Base-by-base conservation (phyloP, 2,113 vertebrate species). In the Terrapene triunguis region DNA sequence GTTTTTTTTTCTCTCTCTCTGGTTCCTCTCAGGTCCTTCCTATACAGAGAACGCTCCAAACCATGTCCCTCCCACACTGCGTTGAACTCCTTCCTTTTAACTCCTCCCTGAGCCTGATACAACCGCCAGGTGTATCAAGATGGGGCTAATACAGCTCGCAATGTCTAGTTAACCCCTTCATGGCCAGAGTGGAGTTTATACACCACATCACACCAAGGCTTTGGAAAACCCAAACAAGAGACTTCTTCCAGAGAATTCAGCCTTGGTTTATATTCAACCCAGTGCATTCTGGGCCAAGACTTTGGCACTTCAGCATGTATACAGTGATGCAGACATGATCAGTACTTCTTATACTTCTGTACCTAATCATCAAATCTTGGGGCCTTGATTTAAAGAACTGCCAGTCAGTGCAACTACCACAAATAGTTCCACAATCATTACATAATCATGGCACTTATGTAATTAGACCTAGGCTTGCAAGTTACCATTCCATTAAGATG, bases 371-470 rank as follows among this genome's bases (percentile, higher is more conserved):
- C 62, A 87, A 21, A 81, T 65, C 62, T 57, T 65, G 50, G 12
- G 25, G 25, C 21, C 21, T 92, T 57, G 8, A 78, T 89, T 55
- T 74, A 92, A 94, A 17, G 78, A 53, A 22, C n/a, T 38, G 8
- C 9, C 69, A 74, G 16, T 74, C 17, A 10, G 11, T 24, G 17
- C 1, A 84, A 35, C 5, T 85, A n/a, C 85, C 83, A 79, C 13
- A 89, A 86, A 35, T 8, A 48, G 6, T 53, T 76, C 59, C 25
- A 59, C 82, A 50, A 21, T 83, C 89, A 42, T 53, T 76, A 54
- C 25, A 59, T 79, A 50, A 21, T 83, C 89, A 42, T 0, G 10
- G 25, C 0, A 0, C 11, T 74, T 69, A n/a, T 8, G 7, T 69
- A 16, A 21, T n/a, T 21, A 38, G 14, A n/a, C 35, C 35, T 38